phyloP scores from a whole-genome alignment of 2,888 invertebrate genomes.

The Spilarctia lutea region DNA sequence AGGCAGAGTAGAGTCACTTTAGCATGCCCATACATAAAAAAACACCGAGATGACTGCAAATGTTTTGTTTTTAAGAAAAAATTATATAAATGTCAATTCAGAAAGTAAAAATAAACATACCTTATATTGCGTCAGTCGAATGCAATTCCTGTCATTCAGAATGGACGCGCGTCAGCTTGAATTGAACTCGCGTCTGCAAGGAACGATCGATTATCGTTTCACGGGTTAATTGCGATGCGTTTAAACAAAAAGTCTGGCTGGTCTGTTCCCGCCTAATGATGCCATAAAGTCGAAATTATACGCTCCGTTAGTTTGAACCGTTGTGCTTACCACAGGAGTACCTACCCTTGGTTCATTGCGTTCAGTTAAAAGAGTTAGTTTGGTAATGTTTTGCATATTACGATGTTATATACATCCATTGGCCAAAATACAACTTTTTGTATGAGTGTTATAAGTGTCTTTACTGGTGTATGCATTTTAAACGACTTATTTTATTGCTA shows the following conservation, averaged over 20 bases:
- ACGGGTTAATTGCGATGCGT: slow-evolving; percentile 77
- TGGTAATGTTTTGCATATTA: slow-evolving; percentile 17
- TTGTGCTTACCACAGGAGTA: slow-evolving; percentile 59
- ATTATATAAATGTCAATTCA: not conserved
- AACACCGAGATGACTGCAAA: not conserved
- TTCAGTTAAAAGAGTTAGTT: slow-evolving; percentile 25
- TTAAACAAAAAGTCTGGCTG: slow-evolving; percentile 73
- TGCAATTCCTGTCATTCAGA: slow-evolving; percentile 44
- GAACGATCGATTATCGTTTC: slow-evolving; percentile 78
- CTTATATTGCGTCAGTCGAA: slow-evolving; percentile 11
- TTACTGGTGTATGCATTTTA: not conserved
- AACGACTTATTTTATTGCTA: not conserved
- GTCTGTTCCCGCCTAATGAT: slow-evolving; percentile 77
- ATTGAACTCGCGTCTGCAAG: slow-evolving; percentile 64
- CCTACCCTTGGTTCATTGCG: slow-evolving; percentile 57
- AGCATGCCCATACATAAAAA: too few species aligned
- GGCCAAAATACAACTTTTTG: not conserved
- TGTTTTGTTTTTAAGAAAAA: not conserved
- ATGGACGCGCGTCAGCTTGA: slow-evolving; percentile 45
- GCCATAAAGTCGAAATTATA: slow-evolving; percentile 80
- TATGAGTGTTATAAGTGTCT: not conserved
- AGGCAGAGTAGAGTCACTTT: too few species aligned
- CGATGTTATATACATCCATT: not conserved
- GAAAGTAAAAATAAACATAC: not conserved
- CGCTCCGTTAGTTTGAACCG: slow-evolving; percentile 74